Percentiles rank a stretch among this genome's conserved stretches.
Conservation (phyloP, 2,797 vertebrate species). For the Pangasius krempfi region DNA sequence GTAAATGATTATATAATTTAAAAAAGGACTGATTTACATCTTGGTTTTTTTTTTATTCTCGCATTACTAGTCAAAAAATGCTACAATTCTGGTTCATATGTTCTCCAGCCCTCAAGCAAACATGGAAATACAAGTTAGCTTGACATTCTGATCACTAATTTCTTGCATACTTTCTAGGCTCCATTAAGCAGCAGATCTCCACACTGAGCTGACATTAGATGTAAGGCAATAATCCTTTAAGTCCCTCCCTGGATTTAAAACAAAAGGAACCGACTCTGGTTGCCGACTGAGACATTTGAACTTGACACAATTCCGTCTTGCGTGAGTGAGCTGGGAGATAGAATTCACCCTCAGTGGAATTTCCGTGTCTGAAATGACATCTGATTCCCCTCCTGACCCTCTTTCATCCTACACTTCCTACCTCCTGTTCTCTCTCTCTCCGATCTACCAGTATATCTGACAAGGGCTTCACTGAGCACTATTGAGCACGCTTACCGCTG, state of each 20-base stretch:
- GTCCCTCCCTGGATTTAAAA: constrained; percentile 29
- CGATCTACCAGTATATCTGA: constrained; percentile 9
- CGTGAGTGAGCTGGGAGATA: constrained; percentile 39
- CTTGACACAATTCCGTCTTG: constrained; percentile 48
- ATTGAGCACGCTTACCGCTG: constrained; percentile 2
- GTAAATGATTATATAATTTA: neutral
- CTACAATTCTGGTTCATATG: neutral
- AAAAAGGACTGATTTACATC: neutral
- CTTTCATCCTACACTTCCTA: constrained; percentile 40
- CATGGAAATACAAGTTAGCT: neutral
- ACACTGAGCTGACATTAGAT: constrained; percentile 8
- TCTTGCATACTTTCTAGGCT: neutral
- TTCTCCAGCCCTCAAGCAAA: neutral
- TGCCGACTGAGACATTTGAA: constrained; percentile 31
- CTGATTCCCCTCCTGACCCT: constrained; percentile 44
- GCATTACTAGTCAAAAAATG: neutral
- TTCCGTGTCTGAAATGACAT: constrained; percentile 46
- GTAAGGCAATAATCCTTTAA: constrained; percentile 13
- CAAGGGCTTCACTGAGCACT: constrained; percentile 8
- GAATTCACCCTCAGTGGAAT: constrained; percentile 40
- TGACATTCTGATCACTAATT: neutral
- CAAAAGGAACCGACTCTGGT: neutral
- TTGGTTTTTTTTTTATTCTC: neutral
- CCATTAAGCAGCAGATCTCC: constrained; percentile 1
- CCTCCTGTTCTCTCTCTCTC: neutral